Conservation (phyloP, 2,113 vertebrate species). For the Agelaius phoeniceus region DNA sequence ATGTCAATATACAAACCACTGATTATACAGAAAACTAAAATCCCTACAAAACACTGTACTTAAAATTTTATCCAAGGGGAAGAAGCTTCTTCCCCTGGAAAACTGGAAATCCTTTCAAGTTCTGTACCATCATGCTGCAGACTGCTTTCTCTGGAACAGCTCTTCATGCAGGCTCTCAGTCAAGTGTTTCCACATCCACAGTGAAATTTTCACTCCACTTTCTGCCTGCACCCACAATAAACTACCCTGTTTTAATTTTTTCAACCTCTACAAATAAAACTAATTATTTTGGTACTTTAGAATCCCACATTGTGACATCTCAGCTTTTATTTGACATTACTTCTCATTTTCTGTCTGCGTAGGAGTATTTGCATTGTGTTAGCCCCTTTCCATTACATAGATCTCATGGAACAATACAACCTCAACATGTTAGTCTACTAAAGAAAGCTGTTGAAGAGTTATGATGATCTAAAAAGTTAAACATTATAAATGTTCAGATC, state of each 20-base stretch:
- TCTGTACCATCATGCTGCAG: not conserved
- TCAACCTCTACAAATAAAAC: not conserved
- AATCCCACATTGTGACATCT: not conserved
- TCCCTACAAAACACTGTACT: not conserved
- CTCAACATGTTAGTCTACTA: not conserved
- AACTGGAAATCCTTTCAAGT: not conserved
- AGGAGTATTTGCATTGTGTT: not conserved
- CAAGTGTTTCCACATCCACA: not conserved
- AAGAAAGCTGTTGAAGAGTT: not conserved
- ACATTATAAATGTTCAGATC: not conserved
- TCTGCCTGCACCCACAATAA: not conserved
- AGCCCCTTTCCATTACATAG: not conserved
- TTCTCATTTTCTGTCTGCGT: not conserved
- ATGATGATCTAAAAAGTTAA: not conserved
- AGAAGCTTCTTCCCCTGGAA: not conserved
- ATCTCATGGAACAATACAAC: not conserved
- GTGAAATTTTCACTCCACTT: not conserved
- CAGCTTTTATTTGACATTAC: not conserved
- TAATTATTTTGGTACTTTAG: not conserved
- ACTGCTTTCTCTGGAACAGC: not conserved
- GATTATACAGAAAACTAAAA: not conserved
- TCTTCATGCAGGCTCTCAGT: not conserved
- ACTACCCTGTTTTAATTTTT: not conserved
- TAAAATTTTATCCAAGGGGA: not conserved
- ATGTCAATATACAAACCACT: not conserved